A percentile compares a stretch with the other conserved stretches of the same genome.
Conservation (phyloP, 2,888 invertebrate genomes). For the Cephus nigrinus region DNA sequence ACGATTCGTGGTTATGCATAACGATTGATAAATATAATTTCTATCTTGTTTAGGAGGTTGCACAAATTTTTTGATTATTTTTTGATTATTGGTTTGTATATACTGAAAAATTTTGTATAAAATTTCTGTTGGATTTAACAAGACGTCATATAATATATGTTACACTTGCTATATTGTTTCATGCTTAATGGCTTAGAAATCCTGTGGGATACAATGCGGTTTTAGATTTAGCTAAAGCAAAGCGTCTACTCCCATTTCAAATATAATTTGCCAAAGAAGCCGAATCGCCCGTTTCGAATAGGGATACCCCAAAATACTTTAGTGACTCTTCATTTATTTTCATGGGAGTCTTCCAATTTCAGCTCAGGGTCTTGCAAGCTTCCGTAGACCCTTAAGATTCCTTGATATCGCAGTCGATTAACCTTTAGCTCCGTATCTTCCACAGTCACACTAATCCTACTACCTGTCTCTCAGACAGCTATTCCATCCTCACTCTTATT, state of each 20-base stretch:
- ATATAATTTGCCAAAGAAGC: not conserved
- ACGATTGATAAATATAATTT: not conserved
- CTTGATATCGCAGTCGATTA: not conserved
- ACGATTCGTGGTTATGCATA: not conserved
- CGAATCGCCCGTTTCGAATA: not conserved
- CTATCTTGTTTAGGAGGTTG: not conserved
- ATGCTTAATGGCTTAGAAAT: not conserved
- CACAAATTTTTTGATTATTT: fast-evolving
- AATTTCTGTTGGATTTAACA: not conserved
- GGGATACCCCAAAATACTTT: not conserved
- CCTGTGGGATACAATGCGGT: not conserved
- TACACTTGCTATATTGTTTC: not conserved
- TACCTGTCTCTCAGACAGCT: too few relatives aligned
- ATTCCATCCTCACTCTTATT: too few relatives aligned
- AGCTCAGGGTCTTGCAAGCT: not conserved
- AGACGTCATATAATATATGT: too few relatives aligned
- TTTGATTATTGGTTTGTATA: not conserved
- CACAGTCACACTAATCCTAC: too few relatives aligned
- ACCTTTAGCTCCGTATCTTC: too few relatives aligned
- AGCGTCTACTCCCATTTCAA: not conserved
- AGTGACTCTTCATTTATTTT: conserved; percentile 13
- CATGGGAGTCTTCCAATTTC: conserved; percentile 11
- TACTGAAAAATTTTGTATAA: not conserved
- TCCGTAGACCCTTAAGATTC: not conserved
- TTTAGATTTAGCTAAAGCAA: not conserved